Base-by-base conservation (phyloP, 2,113 vertebrate genomes). In the Hystrix cristata region DNA sequence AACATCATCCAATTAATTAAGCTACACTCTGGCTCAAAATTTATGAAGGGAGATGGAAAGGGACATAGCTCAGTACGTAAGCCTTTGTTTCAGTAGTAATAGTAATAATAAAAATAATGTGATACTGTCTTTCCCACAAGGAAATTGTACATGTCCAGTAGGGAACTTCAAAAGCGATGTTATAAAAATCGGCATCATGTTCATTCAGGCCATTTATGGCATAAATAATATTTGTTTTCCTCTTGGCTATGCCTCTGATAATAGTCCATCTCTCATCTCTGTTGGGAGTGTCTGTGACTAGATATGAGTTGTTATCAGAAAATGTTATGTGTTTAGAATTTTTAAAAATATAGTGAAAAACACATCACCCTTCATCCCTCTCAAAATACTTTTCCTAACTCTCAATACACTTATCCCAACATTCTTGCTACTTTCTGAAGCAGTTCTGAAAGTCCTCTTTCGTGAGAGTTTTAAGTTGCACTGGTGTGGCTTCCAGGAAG, bases 221-320 rank as follows among this genome's bases (percentile, higher is more conserved):
- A 86, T 9, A 85, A 16, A 55, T 7, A 78, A 5, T 57, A n/a
- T 13, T 51, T 57, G 65, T 46, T 67, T 86, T 65, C 11, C 18
- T 92, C 43, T 62, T 1, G 7, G 7, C 7, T 59, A 12, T 7
- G 3, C 55, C 9, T 74, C 15, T 25, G 0, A 0, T 21, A 15
- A 53, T 43, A 64, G 11, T 21, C 23, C 7, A 65, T 8, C 34
- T 7, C 29, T 38, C 23, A 21, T 12, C 34, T 31, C 4, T 71
- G 16, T 10, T 23, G 0, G 4, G 12, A 65, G 8, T n/a, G 18
- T 2, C 12, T 65, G 16, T 64, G 38, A 27, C 7, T 53, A 38
- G 4, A 1, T 14, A 72, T 67, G 72, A 27, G 5, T 1, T 25
- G 27, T 51, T 15, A 48, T 31, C 74, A 76, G 23, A 76, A 51